phyloP scores from a whole-genome alignment of 1,140 invertebrate species.

The Trachymyrmex cornetzi region DNA sequence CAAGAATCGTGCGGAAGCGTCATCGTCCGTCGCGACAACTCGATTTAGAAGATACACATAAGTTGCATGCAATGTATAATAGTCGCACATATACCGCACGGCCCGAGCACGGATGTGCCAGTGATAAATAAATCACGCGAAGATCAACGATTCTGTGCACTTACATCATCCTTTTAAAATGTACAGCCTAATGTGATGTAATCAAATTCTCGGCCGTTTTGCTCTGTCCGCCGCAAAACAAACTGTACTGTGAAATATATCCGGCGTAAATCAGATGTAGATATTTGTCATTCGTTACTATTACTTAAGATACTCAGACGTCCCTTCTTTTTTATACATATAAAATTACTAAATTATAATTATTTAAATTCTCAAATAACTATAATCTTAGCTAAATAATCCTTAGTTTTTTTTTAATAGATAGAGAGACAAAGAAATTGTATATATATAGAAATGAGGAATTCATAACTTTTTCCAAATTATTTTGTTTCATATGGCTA shows the following conservation, averaged over 20 bases:
- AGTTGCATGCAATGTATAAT: slow-evolving; percentile 75
- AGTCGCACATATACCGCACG: slow-evolving; percentile 64
- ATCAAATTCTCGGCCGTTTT: slow-evolving; percentile 63
- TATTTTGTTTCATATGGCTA: neutral
- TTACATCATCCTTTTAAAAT: slow-evolving; percentile 80
- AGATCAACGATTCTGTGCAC: slow-evolving; percentile 78
- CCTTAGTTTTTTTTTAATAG: neutral
- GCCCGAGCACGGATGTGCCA: slow-evolving; percentile 15
- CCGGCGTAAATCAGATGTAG: slow-evolving; percentile 1
- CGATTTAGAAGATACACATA: slow-evolving; percentile 71
- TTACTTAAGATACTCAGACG: slow-evolving; percentile 11
- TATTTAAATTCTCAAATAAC: neutral
- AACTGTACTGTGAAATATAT: slow-evolving; percentile 48
- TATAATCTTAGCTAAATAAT: neutral
- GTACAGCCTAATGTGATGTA: slow-evolving; percentile 69
- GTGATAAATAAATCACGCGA: slow-evolving; percentile 77
- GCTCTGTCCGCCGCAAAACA: slow-evolving; percentile 42
- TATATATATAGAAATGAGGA: neutral
- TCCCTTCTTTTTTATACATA: neutral
- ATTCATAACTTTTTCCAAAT: neutral
- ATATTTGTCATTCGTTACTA: slow-evolving; percentile 37
- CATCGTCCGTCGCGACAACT: slow-evolving; percentile 68
- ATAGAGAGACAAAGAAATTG: neutral
- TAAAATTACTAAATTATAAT: too few relatives aligned
- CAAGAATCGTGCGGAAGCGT: slow-evolving; percentile 66